These are phyloP conservation scores for Standfussiana lucernea DNA, from an alignment of 2,888 invertebrate species.

Conservation along the genomic window DNA sequence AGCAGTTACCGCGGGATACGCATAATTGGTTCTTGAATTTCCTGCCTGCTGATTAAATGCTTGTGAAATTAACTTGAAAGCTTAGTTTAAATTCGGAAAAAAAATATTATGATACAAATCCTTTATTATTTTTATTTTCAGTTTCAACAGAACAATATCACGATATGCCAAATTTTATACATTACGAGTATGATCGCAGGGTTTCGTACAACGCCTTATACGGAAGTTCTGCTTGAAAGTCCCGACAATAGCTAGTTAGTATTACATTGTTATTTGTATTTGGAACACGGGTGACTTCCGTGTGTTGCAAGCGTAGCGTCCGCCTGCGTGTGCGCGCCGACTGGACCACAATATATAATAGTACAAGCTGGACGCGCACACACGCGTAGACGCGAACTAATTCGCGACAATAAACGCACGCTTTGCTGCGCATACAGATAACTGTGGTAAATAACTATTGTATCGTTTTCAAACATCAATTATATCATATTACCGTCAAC, in stretches of 20 bases:
- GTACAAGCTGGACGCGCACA: not conserved
- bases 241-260: no score
- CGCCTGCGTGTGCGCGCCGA: not conserved
- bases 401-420: not conserved
- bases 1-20: not conserved
- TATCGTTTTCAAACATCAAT: constrained; percentile 28
- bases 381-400: not conserved
- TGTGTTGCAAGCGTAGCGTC: not conserved
- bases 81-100: not conserved
- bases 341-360: no score
- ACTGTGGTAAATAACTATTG: constrained; percentile 7
- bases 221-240: no score
- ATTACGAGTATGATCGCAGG: not conserved
- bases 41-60: not conserved
- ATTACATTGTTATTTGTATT: no score
- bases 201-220: no score
- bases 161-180: not conserved
- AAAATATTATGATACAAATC: not conserved
- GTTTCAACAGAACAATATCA: no score
- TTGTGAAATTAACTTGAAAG: not conserved
- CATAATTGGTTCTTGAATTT: not conserved
- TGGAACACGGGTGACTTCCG: not conserved
- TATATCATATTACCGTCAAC: not conserved
- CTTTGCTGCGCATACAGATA: constrained; percentile 1
- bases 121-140: not conserved